Conservation (phyloP, 1,140 invertebrate genomes). For the Pseudomyrmex pallidus region DNA sequence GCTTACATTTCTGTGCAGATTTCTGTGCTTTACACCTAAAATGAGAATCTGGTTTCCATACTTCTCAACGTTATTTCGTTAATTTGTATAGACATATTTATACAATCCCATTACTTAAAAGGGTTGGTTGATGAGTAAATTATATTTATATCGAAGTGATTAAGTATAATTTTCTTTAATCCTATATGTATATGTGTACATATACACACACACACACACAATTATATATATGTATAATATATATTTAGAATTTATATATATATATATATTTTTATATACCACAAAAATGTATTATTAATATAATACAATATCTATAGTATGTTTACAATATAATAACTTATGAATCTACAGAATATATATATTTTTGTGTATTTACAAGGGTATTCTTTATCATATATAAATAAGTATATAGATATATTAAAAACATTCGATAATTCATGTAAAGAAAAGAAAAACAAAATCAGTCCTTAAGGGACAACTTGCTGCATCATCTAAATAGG, state of each 20-base stretch:
- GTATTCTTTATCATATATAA: conserved; percentile 1
- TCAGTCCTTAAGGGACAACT: background rate
- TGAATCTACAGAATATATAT: conserved; percentile 81
- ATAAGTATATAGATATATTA: conserved; percentile 36
- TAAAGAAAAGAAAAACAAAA: conserved; percentile 30
- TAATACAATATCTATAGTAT: conserved; percentile 83
- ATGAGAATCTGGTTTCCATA: background rate
- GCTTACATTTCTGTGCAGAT: conserved; percentile 35
- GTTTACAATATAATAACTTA: conserved; percentile 82
- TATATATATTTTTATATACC: conserved; percentile 70
- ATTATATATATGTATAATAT: background rate
- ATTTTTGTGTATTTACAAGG: conserved; percentile 80
- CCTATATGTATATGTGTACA: conserved; percentile 19
- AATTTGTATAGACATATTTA: conserved; percentile 34
- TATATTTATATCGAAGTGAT: conserved; percentile 74
- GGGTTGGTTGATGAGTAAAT: conserved; percentile 62
- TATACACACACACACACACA: conserved; percentile 7
- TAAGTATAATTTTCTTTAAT: conserved; percentile 74
- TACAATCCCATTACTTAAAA: conserved; percentile 63
- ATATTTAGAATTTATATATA: background rate
- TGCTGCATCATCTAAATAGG: background rate
- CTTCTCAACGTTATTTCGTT: conserved; percentile 67
- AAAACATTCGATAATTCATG: conserved; percentile 34
- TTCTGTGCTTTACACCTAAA: conserved; percentile 15
- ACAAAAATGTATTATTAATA: conserved; percentile 80